A percentile compares a stretch with the other conserved stretches of the same genome.
These are phyloP conservation scores for Rotaria magnacalcarata DNA, from an alignment of 2,888 invertebrate genomes.

Conservation along the genomic window DNA sequence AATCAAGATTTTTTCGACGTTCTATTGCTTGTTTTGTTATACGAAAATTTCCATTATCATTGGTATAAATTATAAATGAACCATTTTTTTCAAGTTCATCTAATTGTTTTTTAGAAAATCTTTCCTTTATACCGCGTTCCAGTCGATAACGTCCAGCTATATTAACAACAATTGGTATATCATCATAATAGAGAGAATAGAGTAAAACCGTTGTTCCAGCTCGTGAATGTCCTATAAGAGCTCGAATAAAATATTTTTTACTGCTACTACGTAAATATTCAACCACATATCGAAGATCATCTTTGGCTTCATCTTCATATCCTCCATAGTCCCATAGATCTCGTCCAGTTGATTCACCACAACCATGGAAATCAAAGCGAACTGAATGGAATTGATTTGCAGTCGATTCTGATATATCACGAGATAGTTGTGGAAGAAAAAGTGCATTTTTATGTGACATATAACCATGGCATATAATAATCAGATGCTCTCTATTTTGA, in stretches of 20 bases:
- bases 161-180: slow-evolving; percentile 8
- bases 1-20: neutral
- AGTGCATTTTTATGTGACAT: neutral
- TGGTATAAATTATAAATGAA: neutral
- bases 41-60: neutral
- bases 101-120: slow-evolving; percentile 30
- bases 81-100: slow-evolving; percentile 20
- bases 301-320: neutral
- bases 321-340: slow-evolving; percentile 21
- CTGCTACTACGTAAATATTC: neutral
- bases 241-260: neutral
- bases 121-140: neutral
- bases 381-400: slow-evolving; percentile 1
- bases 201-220: neutral
- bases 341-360: slow-evolving; percentile 26
- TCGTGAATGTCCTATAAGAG: slow-evolving; percentile 29
- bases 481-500: slow-evolving; percentile 9
- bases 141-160: slow-evolving; percentile 30
- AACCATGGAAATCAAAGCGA: slow-evolving; percentile 26
- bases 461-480: slow-evolving; percentile 2
- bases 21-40: slow-evolving; percentile 2
- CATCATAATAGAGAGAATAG: neutral
- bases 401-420: neutral
- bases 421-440: slow-evolving; percentile 26
- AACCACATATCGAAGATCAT: neutral